Base-by-base conservation (phyloP, 2,888 invertebrate genomes). In the Ectobius pallidus region DNA sequence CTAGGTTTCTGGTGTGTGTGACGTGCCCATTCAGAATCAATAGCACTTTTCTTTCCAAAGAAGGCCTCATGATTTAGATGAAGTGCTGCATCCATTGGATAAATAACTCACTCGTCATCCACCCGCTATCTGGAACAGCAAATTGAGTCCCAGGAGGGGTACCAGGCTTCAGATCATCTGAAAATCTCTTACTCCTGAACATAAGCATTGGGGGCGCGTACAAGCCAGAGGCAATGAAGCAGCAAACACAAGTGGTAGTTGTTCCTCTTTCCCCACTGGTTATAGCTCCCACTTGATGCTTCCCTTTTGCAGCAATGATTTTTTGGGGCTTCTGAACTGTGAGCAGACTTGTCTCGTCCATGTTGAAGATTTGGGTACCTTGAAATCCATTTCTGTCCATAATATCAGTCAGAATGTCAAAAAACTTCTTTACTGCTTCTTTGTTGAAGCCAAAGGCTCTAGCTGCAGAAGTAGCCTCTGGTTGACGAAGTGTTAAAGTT, bases 11-110 rank as follows among this genome's bases (percentile, higher is more conserved):
- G 3, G 79, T 81, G 71, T 80, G 80, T 30, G 78, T 78, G 3
- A 77, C 72, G 73, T 83, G 81, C 3, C 80, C 81, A 77, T 83
- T 81, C 20, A 82, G 73, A 20, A 82, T 74, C 58, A 81, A 72
- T 6, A 82, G 72, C 14, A 79, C 79, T 30, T 80, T 79, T 70
- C 76, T 71, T 6, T 80, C 79, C 73, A 76, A 75, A 9, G 79
- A 74, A 44, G 80, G 77, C 7, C 77, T 73, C 6, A 75, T 74
- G 73, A 76, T 78, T 69, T 76, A 76, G 69, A 78, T 78, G 71
- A 80, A 69, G 49, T 55, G n/a, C 39, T 49, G 25, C 39, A 70
- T 70, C 42, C 49, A 73, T 34, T 52, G 67, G 25, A 68, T 14
- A 20, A 68, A 39, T 18, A 61, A 14, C 22, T 70, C 70, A 16